Evolutionary conservation across 1,140 invertebrate species (phyloP), one percentile per base, ranked within the genome.

Genomic region (Stegodyphus dumicola): DNA sequence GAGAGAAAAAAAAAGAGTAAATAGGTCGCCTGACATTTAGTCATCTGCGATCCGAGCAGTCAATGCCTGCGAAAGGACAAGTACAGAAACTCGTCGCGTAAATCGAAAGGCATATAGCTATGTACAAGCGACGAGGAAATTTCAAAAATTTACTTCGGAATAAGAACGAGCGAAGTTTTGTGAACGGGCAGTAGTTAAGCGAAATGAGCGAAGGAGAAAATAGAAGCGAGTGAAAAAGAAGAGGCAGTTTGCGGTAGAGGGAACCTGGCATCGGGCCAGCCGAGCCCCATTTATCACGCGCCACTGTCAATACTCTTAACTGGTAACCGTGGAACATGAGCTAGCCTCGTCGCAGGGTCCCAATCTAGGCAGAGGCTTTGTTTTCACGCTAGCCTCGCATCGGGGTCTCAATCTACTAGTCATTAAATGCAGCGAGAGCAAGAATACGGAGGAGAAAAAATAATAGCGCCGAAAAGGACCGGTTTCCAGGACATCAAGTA

Each of bases 191-290:
- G 80, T 83, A 75, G 80, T 83, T 83, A 83, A 74, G 71, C 52
- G 77, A 69, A 78, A 78, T 64, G 78, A 80, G 71, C 56, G 80
- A 75, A 83, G 73, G 73, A 75, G 80, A 83, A 83, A 83, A 83
- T 83, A 83, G 80, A 83, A 83, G 80, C 70, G 70, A 83, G 53
- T 71, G 80, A 83, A 83, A 83, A 83, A 83, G 80, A 83, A 83
- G 80, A 83, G 56, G 71, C 80, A 83, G 80, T 83, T 83, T 83
- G 80, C 60, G 80, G 80, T 83, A 83, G 80, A 83, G 77, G 77
- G 77, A 83, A 83, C 80, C 71, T 83, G 69, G 80, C 70, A 83
- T 10, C 80, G 80, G 71, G 80, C 80, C 80, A 83, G 80, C 48
- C 80, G 73, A 83, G 78, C 69, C 71, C 80, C 80, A 83, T 83